A percentile compares a stretch with the other conserved stretches of the same genome.
Conservation (phyloP, 2,888 invertebrate species). For the Zhengitettix transpicula region DNA sequence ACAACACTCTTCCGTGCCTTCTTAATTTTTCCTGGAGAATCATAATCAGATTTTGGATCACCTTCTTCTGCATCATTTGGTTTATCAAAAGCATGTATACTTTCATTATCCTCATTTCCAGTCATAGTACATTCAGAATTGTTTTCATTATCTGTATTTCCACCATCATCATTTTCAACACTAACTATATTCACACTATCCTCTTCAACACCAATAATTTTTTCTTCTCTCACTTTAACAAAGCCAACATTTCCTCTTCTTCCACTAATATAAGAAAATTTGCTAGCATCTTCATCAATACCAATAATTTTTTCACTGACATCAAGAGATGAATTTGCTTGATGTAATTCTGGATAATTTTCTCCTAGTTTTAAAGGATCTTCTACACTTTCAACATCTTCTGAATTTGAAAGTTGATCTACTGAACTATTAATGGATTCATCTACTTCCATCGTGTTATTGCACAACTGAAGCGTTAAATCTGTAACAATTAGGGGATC, state of each 20-base stretch:
- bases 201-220: background rate
- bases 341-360: too few species aligned
- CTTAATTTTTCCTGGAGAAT: slow-evolving; percentile 18
- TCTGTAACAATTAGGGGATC: background rate
- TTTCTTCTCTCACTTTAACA: background rate
- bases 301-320: too few species aligned
- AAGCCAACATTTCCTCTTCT: too few species aligned
- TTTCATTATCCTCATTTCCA: slow-evolving; percentile 7
- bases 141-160: slow-evolving; percentile 15
- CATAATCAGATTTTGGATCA: slow-evolving; percentile 23
- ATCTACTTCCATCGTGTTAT: slow-evolving; percentile 2
- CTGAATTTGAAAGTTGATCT: background rate
- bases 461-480: too few species aligned
- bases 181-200: background rate
- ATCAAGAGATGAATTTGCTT: too few species aligned
- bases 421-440: background rate
- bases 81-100: slow-evolving; percentile 12
- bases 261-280: too few species aligned
- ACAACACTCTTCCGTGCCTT: slow-evolving; percentile 13
- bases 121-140: slow-evolving; percentile 11
- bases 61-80: slow-evolving; percentile 20
- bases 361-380: too few species aligned
- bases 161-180: background rate
- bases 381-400: background rate
- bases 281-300: too few species aligned